Base-by-base conservation (phyloP, 2,888 invertebrate species). In the Drosophila ezoana region DNA sequence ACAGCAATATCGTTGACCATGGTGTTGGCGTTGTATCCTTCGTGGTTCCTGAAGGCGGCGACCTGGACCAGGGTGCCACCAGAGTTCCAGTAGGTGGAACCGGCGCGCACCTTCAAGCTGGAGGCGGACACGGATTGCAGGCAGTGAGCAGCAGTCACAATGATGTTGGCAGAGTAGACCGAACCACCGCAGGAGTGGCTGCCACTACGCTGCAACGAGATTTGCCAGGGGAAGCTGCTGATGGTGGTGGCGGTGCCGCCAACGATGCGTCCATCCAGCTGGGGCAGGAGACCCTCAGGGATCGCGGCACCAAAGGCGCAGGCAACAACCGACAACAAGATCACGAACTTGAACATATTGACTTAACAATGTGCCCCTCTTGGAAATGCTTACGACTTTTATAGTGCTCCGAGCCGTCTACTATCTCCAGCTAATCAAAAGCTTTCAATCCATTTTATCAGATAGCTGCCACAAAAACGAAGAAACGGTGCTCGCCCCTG, bases 61-160 rank as follows among this genome's bases (percentile, higher is more conserved):
- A 90, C 83, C 0, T 11, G 2, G 28, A 63, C 11, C 1, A 69
- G 10, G 11, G 16, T 10, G 37, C 91, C 91, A 43, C 89, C 90
- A 4, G 73, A 76, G 67, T 33, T 88, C 69, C 89, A 92, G 48
- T 91, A 92, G 0, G 92, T 91, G 2, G 94, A 94, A 0, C 94
- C 95, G 8, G 93, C 94, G 0, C 94, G 93, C 8, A 94, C 79
- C 41, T 65, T 64, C 41, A 90, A 54, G 5, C 2, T 0, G 11
- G 77, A 79, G 13, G 70, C 51, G 3, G 85, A 57, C 13, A 72
- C 76, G 11, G 58, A 53, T 38, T 92, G 79, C 76, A 90, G 91
- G 78, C 95, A 95, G 83, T 95, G 94, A n/a, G 94, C 95, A 20
- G 94, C 94, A 1, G 94, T 95, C 5, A 95, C 66, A 0, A 94